Percentiles rank a stretch among this genome's conserved stretches.
Conservation (phyloP, 2,113 vertebrate genomes). For the Cheirogaleus medius region DNA sequence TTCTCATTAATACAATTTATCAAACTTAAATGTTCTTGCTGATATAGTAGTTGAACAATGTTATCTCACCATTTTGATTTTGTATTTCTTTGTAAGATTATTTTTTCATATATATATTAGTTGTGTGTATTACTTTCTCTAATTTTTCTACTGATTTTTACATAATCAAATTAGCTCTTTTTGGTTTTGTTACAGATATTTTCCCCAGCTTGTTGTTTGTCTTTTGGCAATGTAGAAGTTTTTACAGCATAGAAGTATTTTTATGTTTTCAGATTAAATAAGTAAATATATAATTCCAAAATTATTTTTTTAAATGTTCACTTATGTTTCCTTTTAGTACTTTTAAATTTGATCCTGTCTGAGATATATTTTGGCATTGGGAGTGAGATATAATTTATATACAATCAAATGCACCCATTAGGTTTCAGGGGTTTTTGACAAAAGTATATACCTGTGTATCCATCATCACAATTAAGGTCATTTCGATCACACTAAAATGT, state of each 20-base stretch:
- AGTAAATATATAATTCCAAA: neutral
- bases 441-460: neutral
- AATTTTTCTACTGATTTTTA: neutral
- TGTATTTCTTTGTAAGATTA: neutral
- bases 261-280: constrained; percentile 22
- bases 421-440: neutral
- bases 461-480: neutral
- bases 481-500: neutral
- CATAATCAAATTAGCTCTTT: neutral
- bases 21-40: constrained; percentile 5
- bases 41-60: neutral
- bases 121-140: neutral
- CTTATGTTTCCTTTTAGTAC: neutral
- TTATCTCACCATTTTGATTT: constrained; percentile 16
- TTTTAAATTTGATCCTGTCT: constrained; percentile 30
- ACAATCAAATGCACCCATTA: neutral
- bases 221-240: neutral
- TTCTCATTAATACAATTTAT: constrained; percentile 2
- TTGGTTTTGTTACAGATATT: neutral
- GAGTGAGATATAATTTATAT: neutral
- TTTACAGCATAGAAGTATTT: neutral
- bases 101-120: neutral
- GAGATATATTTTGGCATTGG: neutral
- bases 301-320: constrained; percentile 17
- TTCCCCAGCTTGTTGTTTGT: neutral